Evolutionary conservation across 2,797 vertebrate species (phyloP), one percentile per base, ranked within the genome.

Genomic region (Spheniscus humboldti): DNA sequence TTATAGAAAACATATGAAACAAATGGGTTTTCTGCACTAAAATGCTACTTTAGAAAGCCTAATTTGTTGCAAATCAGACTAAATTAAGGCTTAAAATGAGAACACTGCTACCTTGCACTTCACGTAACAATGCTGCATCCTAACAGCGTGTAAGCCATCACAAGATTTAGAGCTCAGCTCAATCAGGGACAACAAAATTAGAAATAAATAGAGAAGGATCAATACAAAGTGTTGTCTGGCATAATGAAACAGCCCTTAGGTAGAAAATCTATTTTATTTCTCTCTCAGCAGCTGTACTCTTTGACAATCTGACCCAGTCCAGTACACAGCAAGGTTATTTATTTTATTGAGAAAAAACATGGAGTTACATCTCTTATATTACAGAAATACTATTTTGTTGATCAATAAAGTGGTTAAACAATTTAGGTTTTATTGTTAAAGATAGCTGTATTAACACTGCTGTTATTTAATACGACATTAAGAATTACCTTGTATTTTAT

Each of bases 101-200:
- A 98, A 98, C 97, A 98, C 92, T 95, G 96, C 95, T 95, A 86
- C 86, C 87, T 91, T 96, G 94, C 94, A 91, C 88, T 98, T 97
- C 94, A 88, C 4, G 10, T 95, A 97, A 96, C 88, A 97, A 75
- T 96, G 89, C 71, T 96, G 96, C 94, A 98, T 97, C 97, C 98
- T 98, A 98, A 97, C 98, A 98, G 72, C 75, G 0, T 98, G 97
- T 98, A 98, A 98, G 94, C 96, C 94, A 94, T 98, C 96, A 95
- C 96, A 97, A 97, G 96, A 98, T 98, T 98, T 98, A 98, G 95
- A 98, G 93, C 90, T 98, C 95, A 94, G 92, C 96, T 98, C 98
- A 98, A 98, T 98, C 98, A 98, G 96, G 92, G 97, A 97, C 97
- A 98, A 97, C 97, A 98, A 98, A 98, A 98, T 98, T 98, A 98